Percentiles rank a stretch among this genome's conserved stretches.
These are phyloP conservation scores for Echiichthys vipera DNA, from an alignment of 2,797 vertebrate species.

Conservation along the genomic window DNA sequence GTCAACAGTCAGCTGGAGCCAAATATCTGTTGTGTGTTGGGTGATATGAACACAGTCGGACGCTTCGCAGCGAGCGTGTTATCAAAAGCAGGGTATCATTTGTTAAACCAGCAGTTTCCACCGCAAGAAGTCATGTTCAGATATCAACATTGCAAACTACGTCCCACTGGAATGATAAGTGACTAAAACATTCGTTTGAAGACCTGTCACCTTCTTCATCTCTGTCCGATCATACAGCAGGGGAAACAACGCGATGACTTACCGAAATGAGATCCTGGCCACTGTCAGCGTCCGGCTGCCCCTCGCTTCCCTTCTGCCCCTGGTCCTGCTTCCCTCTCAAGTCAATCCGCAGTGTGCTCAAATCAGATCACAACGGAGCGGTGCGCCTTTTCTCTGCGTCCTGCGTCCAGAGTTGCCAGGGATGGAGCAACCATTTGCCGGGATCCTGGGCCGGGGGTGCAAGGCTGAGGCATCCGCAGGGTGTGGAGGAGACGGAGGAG, in stretches of 20 bases:
- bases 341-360: constrained; percentile 74
- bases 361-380: constrained; percentile 65
- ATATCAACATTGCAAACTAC: constrained; percentile 19
- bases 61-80: constrained; percentile 12
- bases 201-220: constrained; percentile 31
- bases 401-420: constrained; percentile 71
- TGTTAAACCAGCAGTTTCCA: constrained; percentile 20
- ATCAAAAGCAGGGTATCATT: constrained; percentile 20
- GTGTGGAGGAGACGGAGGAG: constrained; percentile 17
- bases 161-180: constrained; percentile 1
- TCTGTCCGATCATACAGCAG: constrained; percentile 9
- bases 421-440: constrained; percentile 77
- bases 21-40: constrained; percentile 37
- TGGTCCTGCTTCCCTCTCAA: constrained; percentile 52
- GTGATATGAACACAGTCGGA: constrained; percentile 31
- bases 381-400: constrained; percentile 72
- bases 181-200: constrained; percentile 1
- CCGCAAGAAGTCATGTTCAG: constrained; percentile 34
- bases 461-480: constrained; percentile 70
- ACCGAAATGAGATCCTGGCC: constrained; percentile 73
- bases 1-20: constrained; percentile 64
- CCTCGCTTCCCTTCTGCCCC: constrained; percentile 47
- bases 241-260: constrained; percentile 60
- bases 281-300: constrained; percentile 65
- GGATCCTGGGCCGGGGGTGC: constrained; percentile 62